Conservation (phyloP, 92 coral and sea anemone genomes). For the Palythoa grandis region DNA sequence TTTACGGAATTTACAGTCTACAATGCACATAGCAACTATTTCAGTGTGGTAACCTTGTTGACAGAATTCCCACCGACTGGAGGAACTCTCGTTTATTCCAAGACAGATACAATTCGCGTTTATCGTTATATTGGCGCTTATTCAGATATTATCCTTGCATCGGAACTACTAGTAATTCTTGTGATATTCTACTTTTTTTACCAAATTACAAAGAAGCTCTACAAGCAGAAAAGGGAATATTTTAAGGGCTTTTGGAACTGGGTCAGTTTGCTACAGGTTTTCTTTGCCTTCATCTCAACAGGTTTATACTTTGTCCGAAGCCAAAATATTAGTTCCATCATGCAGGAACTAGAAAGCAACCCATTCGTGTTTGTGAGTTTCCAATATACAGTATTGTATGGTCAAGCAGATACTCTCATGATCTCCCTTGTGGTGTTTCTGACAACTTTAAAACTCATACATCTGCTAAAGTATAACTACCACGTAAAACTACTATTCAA, state of each 20-base stretch:
- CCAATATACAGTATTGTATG: conserved; percentile 62
- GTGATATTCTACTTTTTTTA: conserved; percentile 62
- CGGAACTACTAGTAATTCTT: conserved; percentile 70
- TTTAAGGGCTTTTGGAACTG: conserved; percentile 80
- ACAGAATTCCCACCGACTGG: conserved; percentile 74
- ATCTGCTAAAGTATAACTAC: conserved; percentile 70
- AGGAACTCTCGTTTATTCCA: conserved; percentile 51
- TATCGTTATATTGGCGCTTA: conserved; percentile 62
- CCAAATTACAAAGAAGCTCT: conserved; percentile 57
- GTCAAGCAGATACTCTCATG: conserved; percentile 62
- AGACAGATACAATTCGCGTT: conserved; percentile 69
- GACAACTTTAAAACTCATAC: conserved; percentile 73
- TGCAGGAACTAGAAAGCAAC: conserved; percentile 64
- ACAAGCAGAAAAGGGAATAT: conserved; percentile 56
- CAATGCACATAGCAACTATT: conserved; percentile 72
- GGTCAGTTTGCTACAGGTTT: conserved; percentile 67
- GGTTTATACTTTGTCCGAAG: conserved; percentile 73
- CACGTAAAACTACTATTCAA: conserved; percentile 68
- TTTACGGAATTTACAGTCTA: conserved; percentile 71
- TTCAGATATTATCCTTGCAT: conserved; percentile 50
- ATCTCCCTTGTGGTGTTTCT: conserved; percentile 74
- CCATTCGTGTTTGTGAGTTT: conserved; percentile 83
- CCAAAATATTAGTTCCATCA: conserved; percentile 56
- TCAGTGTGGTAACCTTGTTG: conserved; percentile 66
- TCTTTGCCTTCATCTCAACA: conserved; percentile 62